Evolutionary conservation across 2,113 vertebrate genomes (phyloP), one percentile per base, ranked within the genome.

Genomic region (Pelusios castaneus): DNA sequence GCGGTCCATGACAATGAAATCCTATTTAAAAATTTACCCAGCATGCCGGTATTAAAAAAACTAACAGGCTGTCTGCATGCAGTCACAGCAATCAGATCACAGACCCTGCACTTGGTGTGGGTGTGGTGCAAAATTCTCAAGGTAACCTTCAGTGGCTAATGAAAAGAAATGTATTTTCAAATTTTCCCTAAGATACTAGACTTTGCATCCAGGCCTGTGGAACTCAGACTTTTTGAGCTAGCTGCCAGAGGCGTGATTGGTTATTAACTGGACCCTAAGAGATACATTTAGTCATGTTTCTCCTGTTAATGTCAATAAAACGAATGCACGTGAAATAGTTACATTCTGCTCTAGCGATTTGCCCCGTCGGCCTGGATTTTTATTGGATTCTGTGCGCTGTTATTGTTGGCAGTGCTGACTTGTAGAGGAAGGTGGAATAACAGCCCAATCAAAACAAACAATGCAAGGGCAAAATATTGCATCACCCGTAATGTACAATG

Each of bases 331-430:
- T 87, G 1, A 24, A 38, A 89, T 76, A 1, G 5, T 17, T 47
- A 54, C 85, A 87, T 81, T 12, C n/a, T 13, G 45, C 80, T 93
- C 8, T 58, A 87, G 86, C 51, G 80, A 25, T 1, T 80, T 17
- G 31, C 29, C 7, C 34, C 47, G 10, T 52, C 81, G 12, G 7
- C 75, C 89, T 76, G 92, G 78, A 85, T 43, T 92, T 82, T 82
- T 31, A 10, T 75, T 58, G 76, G 27, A 80, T 5, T 47, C 82
- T 87, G 80, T 14, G 47, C 29, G 82, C 90, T 94, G 82, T 76
- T 96, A 55, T 73, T 77, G 34, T 58, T 95, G 95, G 95, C 90
- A 91, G 85, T 89, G 6, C 38, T 2, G 8, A 22, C 75, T 38
- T 52, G 24, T 2, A 92, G 43, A 77, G 78, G 38, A 73, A 73